Conservation (phyloP, 2,888 invertebrate species). For the Nomada flava region DNA sequence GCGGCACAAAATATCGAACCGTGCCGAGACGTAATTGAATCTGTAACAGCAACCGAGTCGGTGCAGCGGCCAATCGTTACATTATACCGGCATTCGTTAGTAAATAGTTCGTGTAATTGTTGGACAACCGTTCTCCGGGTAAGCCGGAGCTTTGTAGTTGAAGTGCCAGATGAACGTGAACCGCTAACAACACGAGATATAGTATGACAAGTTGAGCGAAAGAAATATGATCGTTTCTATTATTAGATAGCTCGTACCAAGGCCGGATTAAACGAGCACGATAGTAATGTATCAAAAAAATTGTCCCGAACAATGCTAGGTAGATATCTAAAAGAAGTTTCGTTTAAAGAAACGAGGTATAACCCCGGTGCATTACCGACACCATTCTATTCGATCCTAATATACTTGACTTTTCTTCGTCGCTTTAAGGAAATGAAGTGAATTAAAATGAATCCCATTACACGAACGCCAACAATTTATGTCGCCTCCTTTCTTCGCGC, state of each 20-base stretch:
- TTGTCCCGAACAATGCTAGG: too few relatives aligned
- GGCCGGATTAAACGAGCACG: neutral
- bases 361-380: neutral
- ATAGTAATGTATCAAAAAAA: neutral
- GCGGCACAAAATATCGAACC: constrained; percentile 66
- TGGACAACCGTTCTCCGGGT: constrained; percentile 64
- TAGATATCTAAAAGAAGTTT: too few relatives aligned
- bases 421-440: neutral
- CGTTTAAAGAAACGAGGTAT: neutral
- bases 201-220: constrained; percentile 29
- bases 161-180: constrained; percentile 53
- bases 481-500: neutral
- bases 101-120: constrained; percentile 75
- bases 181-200: constrained; percentile 6
- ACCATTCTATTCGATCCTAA: neutral
- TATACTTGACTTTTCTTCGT: constrained; percentile 1
- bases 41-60: constrained; percentile 71
- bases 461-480: neutral
- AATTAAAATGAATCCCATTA: constrained; percentile 4
- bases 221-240: constrained; percentile 28
- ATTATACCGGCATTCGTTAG: constrained; percentile 74
- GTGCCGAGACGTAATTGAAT: constrained; percentile 69
- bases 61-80: constrained; percentile 70
- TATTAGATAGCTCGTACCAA: neutral
- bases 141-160: constrained; percentile 70